Percentiles rank a stretch among this genome's conserved stretches.
phyloP scores from a whole-genome alignment of 2,797 vertebrate genomes.

The Semotilus atromaculatus region DNA sequence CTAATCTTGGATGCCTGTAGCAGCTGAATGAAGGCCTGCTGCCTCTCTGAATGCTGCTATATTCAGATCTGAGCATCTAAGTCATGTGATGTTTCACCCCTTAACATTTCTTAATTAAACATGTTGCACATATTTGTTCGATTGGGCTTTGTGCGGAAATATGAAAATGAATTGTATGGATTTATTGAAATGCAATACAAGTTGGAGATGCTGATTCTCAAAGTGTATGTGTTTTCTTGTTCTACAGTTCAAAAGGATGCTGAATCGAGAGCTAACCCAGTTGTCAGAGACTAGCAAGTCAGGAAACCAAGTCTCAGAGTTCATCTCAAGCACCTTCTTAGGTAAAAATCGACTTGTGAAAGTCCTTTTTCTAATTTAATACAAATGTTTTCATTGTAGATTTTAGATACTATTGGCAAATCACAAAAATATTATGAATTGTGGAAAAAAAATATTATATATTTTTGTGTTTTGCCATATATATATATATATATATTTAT shows the following conservation, averaged over 20 bases:
- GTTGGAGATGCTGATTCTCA: neutral
- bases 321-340: conserved; percentile 92
- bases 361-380: neutral
- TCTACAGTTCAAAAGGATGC: conserved; percentile 91
- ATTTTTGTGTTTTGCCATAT: too few relatives aligned
- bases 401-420: too few relatives aligned
- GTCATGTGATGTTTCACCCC: conserved; percentile 13
- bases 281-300: conserved; percentile 93
- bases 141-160: neutral
- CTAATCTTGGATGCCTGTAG: conserved; percentile 42
- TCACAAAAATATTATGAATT: neutral
- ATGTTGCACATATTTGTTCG: neutral
- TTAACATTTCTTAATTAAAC: neutral
- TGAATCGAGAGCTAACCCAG: conserved; percentile 90
- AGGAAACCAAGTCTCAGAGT: conserved; percentile 94
- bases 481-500: neutral
- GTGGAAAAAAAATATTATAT: neutral
- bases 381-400: neutral
- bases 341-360: conserved; percentile 73
- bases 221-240: neutral
- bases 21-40: conserved; percentile 36
- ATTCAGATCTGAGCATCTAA: neutral
- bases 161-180: neutral
- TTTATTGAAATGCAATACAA: neutral
- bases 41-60: neutral